These are phyloP conservation scores for Scarus forsteni DNA, from an alignment of 2,797 vertebrate species.

Conservation along the genomic window DNA sequence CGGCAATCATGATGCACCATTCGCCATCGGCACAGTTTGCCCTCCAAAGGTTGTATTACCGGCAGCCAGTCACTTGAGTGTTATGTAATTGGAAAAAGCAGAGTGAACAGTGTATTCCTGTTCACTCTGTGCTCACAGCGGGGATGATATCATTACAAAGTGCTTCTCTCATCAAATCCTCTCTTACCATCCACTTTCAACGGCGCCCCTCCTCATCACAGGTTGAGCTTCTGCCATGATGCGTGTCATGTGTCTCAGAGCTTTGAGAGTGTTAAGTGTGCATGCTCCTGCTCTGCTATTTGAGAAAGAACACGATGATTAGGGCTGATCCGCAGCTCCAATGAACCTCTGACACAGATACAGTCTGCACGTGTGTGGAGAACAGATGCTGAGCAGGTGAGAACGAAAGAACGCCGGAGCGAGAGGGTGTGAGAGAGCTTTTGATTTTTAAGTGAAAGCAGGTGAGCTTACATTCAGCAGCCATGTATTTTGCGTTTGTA, in stretches of 20 bases:
- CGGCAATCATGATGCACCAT: constrained; percentile 28
- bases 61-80: constrained; percentile 55
- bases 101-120: constrained; percentile 49
- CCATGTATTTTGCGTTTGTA: too few relatives aligned
- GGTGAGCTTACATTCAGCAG: background rate
- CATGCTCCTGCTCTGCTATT: constrained; percentile 6
- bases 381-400: constrained; percentile 30
- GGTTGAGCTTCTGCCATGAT: constrained; percentile 35
- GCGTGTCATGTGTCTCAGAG: constrained; percentile 27
- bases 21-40: constrained; percentile 37
- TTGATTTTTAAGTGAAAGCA: constrained; percentile 9
- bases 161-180: constrained; percentile 76
- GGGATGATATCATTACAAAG: constrained; percentile 74
- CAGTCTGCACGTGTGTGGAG: background rate
- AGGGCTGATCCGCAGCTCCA: constrained; percentile 18
- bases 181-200: constrained; percentile 44
- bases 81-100: constrained; percentile 69
- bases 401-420: background rate
- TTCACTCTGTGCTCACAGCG: constrained; percentile 53
- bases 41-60: constrained; percentile 68
- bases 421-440: constrained; percentile 7
- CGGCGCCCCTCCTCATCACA: constrained; percentile 37
- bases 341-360: constrained; percentile 18
- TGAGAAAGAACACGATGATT: constrained; percentile 25
- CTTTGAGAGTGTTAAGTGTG: background rate